Base-by-base conservation (phyloP, 2,113 vertebrate species). In the Tautogolabrus adspersus region DNA sequence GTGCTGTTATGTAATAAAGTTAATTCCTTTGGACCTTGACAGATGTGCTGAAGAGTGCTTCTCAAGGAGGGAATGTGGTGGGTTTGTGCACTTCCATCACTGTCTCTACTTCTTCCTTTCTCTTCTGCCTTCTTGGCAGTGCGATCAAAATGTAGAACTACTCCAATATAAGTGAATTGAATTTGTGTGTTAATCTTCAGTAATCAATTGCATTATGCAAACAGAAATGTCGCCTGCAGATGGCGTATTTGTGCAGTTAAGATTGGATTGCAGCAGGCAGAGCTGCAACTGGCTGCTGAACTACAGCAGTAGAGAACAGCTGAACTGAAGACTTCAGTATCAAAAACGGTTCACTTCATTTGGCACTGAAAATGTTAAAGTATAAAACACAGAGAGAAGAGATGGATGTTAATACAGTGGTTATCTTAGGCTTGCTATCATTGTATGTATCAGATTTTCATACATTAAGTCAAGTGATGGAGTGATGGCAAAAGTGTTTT, bases 1-100 rank as follows among this genome's bases (percentile, higher is more conserved):
- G 60, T 66, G 72, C 37, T 12, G 40, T 92, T 90, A 84, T 77
- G 80, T 82, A 89, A 91, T 83, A 63, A 70, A 13, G 22, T 77
- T 75, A 83, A 88, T 82, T 85, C 67, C 55, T 75, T 80, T 71
- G 60, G 76, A 86, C 49, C 65, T 55, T 22, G 66, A 74, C 88
- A 81, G 87, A 86, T 87, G 89, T 78, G 79, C 55, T 58, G 56
- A 64, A 56, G 55, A 79, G 59, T n/a, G 44, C 68, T 83, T 69
- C 69, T n/a, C 60, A 8, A 46, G 5, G 56, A 55, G 58, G 38
- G 46, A 72, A 23, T 26, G 23, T 16, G 18, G 62, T 47, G 16
- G 21, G 30, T 23, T 72, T 13, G 38, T 59, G 46, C 42, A 38
- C 57, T 62, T 75, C 62, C 26, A 54, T 73, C 51, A 18, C 63